Percentiles rank a stretch among this genome's conserved stretches.
phyloP scores from a whole-genome alignment of 2,797 vertebrate genomes.

The Coregonus sp. region DNA sequence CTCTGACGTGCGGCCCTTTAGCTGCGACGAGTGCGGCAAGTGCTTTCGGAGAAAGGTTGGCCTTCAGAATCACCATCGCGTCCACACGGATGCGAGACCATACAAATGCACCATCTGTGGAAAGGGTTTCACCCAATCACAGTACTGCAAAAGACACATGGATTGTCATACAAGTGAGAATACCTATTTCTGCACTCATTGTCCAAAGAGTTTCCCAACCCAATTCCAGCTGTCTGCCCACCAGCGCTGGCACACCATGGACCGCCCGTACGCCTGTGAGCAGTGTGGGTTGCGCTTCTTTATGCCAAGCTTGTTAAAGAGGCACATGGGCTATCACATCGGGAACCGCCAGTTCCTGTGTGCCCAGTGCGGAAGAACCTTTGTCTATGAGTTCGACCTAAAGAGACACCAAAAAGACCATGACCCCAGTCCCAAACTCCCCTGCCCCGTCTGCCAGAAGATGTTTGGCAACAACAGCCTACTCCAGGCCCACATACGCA shows the following conservation, averaged over 20 bases:
- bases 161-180: constrained; percentile 75
- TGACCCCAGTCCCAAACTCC: constrained; percentile 69
- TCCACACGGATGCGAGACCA: constrained; percentile 79
- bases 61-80: constrained; percentile 74
- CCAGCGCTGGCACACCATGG: constrained; percentile 77
- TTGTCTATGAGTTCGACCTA: constrained; percentile 71
- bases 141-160: constrained; percentile 76
- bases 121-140: constrained; percentile 74
- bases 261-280: constrained; percentile 78
- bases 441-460: constrained; percentile 71
- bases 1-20: constrained; percentile 68
- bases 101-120: constrained; percentile 74
- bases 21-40: constrained; percentile 76
- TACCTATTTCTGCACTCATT: constrained; percentile 73
- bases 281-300: constrained; percentile 74
- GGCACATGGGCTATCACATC: constrained; percentile 73
- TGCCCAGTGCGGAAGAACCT: constrained; percentile 75
- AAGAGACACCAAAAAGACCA: constrained; percentile 76
- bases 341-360: constrained; percentile 73
- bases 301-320: constrained; percentile 71
- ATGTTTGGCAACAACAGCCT: constrained; percentile 74
- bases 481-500: constrained; percentile 70
- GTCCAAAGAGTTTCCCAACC: constrained; percentile 73
- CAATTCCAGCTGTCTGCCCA: constrained; percentile 77
- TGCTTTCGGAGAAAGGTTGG: constrained; percentile 74